phyloP scores from a whole-genome alignment of 2,797 vertebrate species.

The Pantherophis alleghaniensis region DNA sequence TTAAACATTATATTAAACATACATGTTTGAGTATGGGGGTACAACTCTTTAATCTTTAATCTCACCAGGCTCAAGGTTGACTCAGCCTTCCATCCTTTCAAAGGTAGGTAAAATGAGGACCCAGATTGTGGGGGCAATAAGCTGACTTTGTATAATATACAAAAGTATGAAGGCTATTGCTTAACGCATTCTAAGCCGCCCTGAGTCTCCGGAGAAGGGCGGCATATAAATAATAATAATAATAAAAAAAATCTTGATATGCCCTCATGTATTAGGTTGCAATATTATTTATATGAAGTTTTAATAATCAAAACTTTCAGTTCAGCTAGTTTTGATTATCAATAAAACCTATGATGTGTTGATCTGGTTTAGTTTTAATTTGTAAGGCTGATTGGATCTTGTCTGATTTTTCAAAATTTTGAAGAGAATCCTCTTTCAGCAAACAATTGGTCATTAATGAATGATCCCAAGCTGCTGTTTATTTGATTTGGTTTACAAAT shows the following conservation, averaged over 20 bases:
- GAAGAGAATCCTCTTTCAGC: background rate
- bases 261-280: background rate
- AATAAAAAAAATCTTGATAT: too few species aligned
- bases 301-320: background rate
- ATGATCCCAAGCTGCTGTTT: background rate
- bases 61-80: too few species aligned
- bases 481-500: background rate
- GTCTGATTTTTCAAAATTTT: background rate
- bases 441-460: background rate
- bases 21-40: background rate
- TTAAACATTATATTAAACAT: background rate
- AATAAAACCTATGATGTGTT: background rate
- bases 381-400: background rate
- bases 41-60: background rate
- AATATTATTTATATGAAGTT: background rate
- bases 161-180: too few species aligned
- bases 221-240: too few species aligned
- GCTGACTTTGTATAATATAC: too few species aligned
- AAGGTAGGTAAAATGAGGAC: too few species aligned
- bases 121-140: too few species aligned
- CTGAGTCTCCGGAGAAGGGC: too few species aligned
- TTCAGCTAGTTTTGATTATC: background rate
- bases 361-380: background rate
- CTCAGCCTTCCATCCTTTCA: too few species aligned
- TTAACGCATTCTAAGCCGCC: too few species aligned